Percentiles rank a stretch among this genome's conserved stretches.
Evolutionary conservation across 2,113 vertebrate genomes (phyloP).

Genomic region (Geococcyx californianus): DNA sequence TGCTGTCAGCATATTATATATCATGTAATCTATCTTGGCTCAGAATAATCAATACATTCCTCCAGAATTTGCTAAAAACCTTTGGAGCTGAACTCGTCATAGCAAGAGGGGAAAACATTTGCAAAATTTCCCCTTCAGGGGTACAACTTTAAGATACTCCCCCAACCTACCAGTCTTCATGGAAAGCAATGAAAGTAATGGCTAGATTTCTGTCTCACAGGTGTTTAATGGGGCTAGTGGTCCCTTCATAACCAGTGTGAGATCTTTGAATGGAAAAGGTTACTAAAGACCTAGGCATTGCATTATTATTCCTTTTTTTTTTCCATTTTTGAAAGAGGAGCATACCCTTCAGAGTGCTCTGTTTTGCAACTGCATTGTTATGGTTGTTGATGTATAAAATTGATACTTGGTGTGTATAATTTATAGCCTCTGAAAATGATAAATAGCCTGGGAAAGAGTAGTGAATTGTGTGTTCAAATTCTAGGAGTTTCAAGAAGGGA

Average conservation of each 20-base stretch:
- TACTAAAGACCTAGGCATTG: not conserved
- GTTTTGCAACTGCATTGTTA: conserved; percentile 69
- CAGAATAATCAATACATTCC: conserved; percentile 18
- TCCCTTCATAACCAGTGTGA: not conserved
- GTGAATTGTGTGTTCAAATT: conserved; percentile 67
- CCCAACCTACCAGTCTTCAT: not conserved
- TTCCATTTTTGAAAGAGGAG: conserved; percentile 40
- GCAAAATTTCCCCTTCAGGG: not conserved
- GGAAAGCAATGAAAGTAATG: not conserved
- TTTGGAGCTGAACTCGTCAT: not conserved
- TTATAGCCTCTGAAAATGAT: conserved; percentile 76
- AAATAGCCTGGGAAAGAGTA: conserved; percentile 68
- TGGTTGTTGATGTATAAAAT: conserved; percentile 77
- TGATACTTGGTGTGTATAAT: conserved; percentile 70
- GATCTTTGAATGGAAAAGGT: not conserved
- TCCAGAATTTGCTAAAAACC: conserved; percentile 23
- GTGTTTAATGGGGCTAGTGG: conserved; percentile 15
- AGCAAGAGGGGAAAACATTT: not conserved
- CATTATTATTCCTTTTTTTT: not conserved
- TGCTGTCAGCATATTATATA: conserved; percentile 11
- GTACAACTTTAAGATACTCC: not conserved
- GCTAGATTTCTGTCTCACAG: not conserved
- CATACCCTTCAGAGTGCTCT: conserved; percentile 62
- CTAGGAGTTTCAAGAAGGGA: conserved; percentile 65
- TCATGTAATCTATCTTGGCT: conserved; percentile 13